Evolutionary conservation across 2,113 vertebrate species (phyloP), one percentile per base, ranked within the genome.

Genomic region (Amazona guildingii): DNA sequence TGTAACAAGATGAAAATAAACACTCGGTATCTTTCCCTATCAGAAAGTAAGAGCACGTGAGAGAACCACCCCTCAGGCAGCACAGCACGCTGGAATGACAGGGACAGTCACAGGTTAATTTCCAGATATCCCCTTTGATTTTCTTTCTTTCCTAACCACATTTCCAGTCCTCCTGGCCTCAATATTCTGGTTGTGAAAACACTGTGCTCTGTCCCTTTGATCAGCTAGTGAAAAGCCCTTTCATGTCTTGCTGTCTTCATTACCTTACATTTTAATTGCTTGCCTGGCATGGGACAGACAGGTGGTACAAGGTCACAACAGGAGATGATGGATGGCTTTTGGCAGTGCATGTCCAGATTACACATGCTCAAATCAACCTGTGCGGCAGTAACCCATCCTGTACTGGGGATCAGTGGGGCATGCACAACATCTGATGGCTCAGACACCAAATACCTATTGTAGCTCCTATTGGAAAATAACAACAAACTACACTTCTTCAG

Each of bases 181-280:
- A 16, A 4, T 69, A 48, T 76, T 78, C 21, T 6, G 33, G 39
- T 48, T 41, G 57, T 84, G 86, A 24, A 66, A 91, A 67, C 33
- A 37, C 41, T 3, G 7, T 4, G 33, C 74, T 92, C 92, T 95
- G 49, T 23, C 78, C 64, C 95, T 97, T 97, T 96, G 96, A 95
- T 96, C 91, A 91, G 74, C 70, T 44, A 63, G 49, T 33, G 67
- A 79, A 72, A 51, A 95, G 63, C 77, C 80, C 88, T 96, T 97
- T 97, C 91, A 94, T 95, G 92, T 88, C 70, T 86, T 9, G 52
- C 92, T 88, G 75, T 21, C 94, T 90, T 96, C 93, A 62, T 96
- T 95, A 96, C 15, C 85, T 43, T 78, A 12, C 9, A 39, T 83
- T 95, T 95, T 97, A 97, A 96, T 96, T 96, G 91, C 96, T 43